A percentile compares a stretch with the other conserved stretches of the same genome.
phyloP scores from a whole-genome alignment of 1,140 invertebrate genomes.

The Pollicipes pollicipes region DNA sequence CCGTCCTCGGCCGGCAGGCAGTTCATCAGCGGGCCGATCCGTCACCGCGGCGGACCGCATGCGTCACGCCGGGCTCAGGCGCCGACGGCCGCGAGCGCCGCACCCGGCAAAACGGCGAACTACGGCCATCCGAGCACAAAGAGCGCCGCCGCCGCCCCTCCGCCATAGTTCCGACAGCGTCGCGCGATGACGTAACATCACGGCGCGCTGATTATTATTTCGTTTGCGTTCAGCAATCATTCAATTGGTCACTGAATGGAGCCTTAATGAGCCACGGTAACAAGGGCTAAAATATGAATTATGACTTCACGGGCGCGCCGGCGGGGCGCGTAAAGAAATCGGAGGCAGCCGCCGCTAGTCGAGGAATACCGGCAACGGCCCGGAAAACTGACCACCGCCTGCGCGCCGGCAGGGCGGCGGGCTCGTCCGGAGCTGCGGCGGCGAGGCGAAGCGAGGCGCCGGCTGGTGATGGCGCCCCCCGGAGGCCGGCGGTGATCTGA shows the following conservation, averaged over 20 bases:
- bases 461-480: no score
- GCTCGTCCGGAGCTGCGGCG: no score
- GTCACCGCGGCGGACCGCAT: neutral
- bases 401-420: no score
- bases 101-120: neutral
- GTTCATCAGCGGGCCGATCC: neutral
- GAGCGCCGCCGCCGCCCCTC: no score
- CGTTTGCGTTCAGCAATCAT: neutral
- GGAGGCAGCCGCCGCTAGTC: no score
- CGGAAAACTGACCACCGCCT: no score
- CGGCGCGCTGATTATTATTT: neutral
- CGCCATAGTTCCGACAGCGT: neutral
- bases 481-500: no score
- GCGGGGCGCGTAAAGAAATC: neutral
- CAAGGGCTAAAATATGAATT: neutral
- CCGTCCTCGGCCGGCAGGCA: neutral
- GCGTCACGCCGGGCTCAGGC: neutral
- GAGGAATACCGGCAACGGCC: no score
- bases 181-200: neutral
- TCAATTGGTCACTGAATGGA: slow-evolving; percentile 1
- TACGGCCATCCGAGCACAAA: neutral
- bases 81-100: neutral
- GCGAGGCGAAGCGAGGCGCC: no score
- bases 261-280: neutral
- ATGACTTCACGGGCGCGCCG: neutral